Evolutionary conservation across 2,797 vertebrate species (phyloP), one percentile per base, ranked within the genome.

Genomic region (Enteromius anoplus): DNA sequence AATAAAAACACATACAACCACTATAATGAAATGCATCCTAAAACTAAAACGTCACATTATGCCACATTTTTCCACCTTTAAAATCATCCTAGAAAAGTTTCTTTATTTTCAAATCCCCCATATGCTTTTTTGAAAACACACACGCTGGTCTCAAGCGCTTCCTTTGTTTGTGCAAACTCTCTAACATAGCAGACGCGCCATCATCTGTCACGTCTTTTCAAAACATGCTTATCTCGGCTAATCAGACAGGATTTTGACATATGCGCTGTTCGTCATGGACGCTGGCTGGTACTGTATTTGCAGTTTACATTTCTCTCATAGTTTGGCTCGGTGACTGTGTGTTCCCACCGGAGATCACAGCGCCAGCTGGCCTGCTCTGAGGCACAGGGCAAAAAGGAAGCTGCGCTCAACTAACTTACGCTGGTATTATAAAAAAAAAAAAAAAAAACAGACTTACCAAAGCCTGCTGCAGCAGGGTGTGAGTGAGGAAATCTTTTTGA

Each of bases 231-330:
- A 86, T 87, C 82, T 86, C 71, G 11, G 77, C 81, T 86, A 86
- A 34, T 88, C 85, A 82, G 80, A 89, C 79, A 77, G 68, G 77
- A 84, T 86, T 81, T 73, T 86, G 86, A 81, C 77, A 85, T 80
- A 34, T 45, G 34, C 53, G 5, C 51, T 37, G n/a, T 60, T 80
- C 23, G 37, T 45, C 78, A 53, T 58, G 72, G 75, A 71, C 12
- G 55, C 62, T 62, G 42, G 75, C 60, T 77, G 55, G 71, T 65
- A 40, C 68, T 26, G 21, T 68, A 49, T 64, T 47, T 62, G 62
- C 37, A 64, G 88, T 93, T 94, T 93, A 92, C 91, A 92, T 93
- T 92, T 92, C 91, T 91, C 88, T 91, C 91, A 93, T 93, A 92
- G 91, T 91, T 93, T 88, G 88, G 88, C 89, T 88, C 87, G 75